A percentile compares a stretch with the other conserved stretches of the same genome.
These are phyloP conservation scores for Motacilla alba DNA, from an alignment of 2,113 vertebrate genomes.

Conservation along the genomic window DNA sequence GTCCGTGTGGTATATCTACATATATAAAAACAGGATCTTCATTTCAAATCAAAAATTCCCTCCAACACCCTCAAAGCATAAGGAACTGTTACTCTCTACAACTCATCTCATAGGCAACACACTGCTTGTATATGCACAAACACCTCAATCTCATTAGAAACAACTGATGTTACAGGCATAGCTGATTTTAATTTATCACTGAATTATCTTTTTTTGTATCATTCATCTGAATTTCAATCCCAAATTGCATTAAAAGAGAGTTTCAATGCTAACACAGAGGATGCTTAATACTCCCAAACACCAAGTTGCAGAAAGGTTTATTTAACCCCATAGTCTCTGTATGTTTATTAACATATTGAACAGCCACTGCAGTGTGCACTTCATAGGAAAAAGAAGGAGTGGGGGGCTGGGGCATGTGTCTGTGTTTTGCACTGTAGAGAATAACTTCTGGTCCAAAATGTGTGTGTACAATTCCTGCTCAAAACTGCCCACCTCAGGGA, in stretches of 20 bases:
- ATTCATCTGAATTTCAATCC: background rate
- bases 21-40: background rate
- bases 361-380: background rate
- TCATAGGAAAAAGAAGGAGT: background rate
- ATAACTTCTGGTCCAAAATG: background rate
- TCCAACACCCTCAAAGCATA: background rate
- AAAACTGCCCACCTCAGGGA: background rate
- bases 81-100: background rate
- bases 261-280: background rate
- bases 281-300: background rate
- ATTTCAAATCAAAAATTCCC: background rate
- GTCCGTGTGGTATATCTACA: background rate
- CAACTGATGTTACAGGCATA: background rate
- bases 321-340: background rate
- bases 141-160: background rate
- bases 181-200: background rate
- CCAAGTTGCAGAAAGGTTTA: background rate
- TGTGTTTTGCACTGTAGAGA: background rate
- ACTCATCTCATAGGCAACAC: background rate
- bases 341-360: background rate
- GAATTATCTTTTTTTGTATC: background rate
- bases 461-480: background rate
- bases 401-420: background rate
- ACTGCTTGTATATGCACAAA: background rate
- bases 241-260: background rate